These are phyloP conservation scores for Bufotes viridis DNA, from an alignment of 2,797 vertebrate species.

Conservation along the genomic window DNA sequence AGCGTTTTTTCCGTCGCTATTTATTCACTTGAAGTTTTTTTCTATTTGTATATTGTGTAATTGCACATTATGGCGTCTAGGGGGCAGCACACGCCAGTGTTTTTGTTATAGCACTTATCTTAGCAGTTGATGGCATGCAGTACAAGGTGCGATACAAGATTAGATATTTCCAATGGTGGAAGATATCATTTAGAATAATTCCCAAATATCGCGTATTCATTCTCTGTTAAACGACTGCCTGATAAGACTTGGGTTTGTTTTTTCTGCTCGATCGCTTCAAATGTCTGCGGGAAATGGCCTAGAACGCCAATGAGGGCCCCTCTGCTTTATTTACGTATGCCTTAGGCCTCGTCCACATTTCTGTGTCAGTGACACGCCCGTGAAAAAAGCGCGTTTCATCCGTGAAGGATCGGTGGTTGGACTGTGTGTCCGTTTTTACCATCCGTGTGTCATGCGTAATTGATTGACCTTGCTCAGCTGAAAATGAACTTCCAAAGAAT, in stretches of 20 bases:
- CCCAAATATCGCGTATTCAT: background rate
- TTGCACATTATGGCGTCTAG: background rate
- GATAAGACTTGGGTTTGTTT: background rate
- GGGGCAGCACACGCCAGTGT: constrained; percentile 5
- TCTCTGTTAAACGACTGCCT: background rate
- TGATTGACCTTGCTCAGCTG: no score
- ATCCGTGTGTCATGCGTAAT: no score
- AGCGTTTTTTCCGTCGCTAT: background rate
- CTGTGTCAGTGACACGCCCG: no score
- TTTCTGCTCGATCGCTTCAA: background rate
- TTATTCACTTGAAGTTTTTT: no score
- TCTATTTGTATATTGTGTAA: background rate
- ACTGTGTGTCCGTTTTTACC: no score
- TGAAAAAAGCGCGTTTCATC: no score
- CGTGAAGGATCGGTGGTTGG: no score
- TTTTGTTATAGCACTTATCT: background rate
- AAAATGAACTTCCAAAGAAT: no score
- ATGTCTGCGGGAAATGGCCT: no score
- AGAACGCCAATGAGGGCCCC: no score
- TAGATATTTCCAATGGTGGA: background rate
- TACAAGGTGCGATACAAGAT: background rate
- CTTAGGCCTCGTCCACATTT: no score
- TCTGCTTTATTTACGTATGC: no score
- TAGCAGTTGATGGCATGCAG: background rate
- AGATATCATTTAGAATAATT: background rate